A percentile compares a stretch with the other conserved stretches of the same genome.
phyloP scores from a whole-genome alignment of 2,797 vertebrate genomes.

The Manis pentadactyla region DNA sequence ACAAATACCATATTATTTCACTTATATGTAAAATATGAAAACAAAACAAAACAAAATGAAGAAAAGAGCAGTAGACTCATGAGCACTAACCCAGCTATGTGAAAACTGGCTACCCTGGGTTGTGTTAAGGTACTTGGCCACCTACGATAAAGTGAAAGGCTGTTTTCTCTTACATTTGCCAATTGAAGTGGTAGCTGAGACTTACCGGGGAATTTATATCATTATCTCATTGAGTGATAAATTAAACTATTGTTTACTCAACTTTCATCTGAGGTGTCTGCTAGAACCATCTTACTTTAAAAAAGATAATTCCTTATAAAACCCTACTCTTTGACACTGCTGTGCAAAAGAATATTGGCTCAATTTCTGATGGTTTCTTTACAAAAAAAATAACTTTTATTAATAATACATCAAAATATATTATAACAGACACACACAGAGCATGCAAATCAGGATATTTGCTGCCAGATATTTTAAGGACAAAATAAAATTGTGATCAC shows the following conservation, averaged over 20 bases:
- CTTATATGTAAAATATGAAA: too few relatives aligned
- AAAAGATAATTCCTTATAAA: not conserved
- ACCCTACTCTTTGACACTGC: not conserved
- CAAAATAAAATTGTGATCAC: slow-evolving; percentile 86
- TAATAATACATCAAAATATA: slow-evolving; percentile 10
- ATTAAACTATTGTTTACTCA: not conserved
- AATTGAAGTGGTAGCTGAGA: not conserved
- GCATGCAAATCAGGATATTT: not conserved
- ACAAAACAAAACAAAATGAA: too few relatives aligned
- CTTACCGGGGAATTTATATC: not conserved
- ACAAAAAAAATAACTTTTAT: not conserved
- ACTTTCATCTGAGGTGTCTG: not conserved
- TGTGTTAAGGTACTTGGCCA: not conserved
- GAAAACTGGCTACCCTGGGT: not conserved
- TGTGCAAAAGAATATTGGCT: not conserved
- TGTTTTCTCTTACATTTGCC: not conserved
- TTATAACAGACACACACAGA: not conserved
- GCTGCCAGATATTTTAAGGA: slow-evolving; percentile 69
- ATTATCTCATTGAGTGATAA: not conserved
- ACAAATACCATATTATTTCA: too few relatives aligned
- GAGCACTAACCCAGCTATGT: not conserved
- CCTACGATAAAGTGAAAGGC: not conserved
- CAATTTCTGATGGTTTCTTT: not conserved
- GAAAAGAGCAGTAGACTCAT: too few relatives aligned
- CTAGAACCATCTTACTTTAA: not conserved